Base-by-base conservation (phyloP, 2,888 invertebrate genomes). In the Sphecodes monilicornis region DNA sequence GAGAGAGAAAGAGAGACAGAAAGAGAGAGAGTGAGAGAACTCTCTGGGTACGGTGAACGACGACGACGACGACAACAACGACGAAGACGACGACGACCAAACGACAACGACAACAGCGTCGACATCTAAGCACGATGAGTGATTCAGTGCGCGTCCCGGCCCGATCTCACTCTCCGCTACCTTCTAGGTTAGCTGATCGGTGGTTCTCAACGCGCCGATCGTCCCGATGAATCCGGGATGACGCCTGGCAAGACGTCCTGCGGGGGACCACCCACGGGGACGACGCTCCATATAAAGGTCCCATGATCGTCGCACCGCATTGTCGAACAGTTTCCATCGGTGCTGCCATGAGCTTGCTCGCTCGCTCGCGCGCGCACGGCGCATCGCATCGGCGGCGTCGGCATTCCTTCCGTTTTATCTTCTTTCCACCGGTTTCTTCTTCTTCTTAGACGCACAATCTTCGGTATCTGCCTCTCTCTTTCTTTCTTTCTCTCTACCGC, bases 281-380 rank as follows among this genome's bases (percentile, higher is more conserved):
- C 92, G 90, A 91, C 91, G 93, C 92, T 93, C 94, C 94, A 93
- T 94, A 94, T 94, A 94, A 93, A 94, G 93, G 91, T 90, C 86
- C 60, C 86, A 78, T 89, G 90, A 85, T 88, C 88, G 88, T 88
- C 90, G 87, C 90, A 86, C 88, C 89, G 87, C 91, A 92, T 93
- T 92, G 92, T 92, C 91, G 90, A 91, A 90, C 88, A 91, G 87
- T 86, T 91, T 88, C 84, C 90, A 87, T 87, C 87, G 84, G 81
- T 72, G 86, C 90, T 86, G 26, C 60, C 50, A 50, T 50, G 60
- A 29, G 60, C 60, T 60, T 29, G 60, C 16, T 16, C 0, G 60
- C 26, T 57, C 26, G 22, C 50, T 22, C 22, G 16, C 26, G 57
- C 57, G 13, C 57, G 13, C 57, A 16, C 57, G 16, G 3, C n/a